phyloP scores from a whole-genome alignment of 2,797 vertebrate species.

The Leucoraja ocellata region DNA sequence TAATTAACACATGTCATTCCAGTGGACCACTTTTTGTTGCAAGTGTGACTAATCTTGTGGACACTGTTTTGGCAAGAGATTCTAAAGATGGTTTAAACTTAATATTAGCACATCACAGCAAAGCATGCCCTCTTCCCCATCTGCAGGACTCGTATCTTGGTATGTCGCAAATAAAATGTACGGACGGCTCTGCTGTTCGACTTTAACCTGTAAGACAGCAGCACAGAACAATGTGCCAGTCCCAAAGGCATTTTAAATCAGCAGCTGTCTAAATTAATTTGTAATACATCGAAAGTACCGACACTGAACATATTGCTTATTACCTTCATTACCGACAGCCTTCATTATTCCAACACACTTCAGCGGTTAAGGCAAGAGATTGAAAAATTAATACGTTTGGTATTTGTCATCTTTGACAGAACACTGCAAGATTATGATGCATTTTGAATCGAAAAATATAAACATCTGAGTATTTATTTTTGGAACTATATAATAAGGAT shows the following conservation, averaged over 20 bases:
- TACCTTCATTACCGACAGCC: conserved; percentile 10
- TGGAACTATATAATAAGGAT: background rate
- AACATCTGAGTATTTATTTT: conserved; percentile 1
- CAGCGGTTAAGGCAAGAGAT: background rate
- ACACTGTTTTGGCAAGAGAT: background rate
- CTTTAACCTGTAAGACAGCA: background rate
- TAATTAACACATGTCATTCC: background rate
- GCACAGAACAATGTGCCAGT: background rate
- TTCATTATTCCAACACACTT: conserved; percentile 31
- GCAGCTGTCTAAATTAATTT: conserved; percentile 30
- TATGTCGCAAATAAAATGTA: background rate
- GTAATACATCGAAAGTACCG: conserved; percentile 24
- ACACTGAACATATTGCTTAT: conserved; percentile 25
- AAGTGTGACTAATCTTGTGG: conserved; percentile 4
- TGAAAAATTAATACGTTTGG: background rate
- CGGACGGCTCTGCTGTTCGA: background rate
- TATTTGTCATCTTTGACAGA: conserved; percentile 16
- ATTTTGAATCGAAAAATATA: background rate
- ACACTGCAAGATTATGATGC: background rate
- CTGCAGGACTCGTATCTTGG: background rate
- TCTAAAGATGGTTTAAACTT: background rate
- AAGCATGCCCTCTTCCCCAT: background rate
- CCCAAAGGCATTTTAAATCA: conserved; percentile 30
- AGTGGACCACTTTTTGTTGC: background rate
- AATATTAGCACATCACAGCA: background rate